Base-by-base conservation (phyloP, 1,140 invertebrate genomes). In the Cydia amplana region DNA sequence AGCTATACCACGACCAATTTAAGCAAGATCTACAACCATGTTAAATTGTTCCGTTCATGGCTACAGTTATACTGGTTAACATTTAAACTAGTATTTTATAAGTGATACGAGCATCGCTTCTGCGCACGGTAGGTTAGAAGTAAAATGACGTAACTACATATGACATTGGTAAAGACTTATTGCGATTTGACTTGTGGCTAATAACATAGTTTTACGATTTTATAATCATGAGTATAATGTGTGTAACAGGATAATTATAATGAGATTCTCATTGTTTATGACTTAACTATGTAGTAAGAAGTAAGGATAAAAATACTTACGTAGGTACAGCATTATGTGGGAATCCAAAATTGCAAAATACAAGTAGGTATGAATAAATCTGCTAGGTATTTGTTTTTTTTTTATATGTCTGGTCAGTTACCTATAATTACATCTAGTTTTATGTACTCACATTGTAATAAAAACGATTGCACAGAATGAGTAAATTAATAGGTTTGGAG, bases 231-330 rank as follows among this genome's bases (percentile, higher is more conserved):
- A 60, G 55, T 20, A 60, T 60, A 60, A 60, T 60, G 55, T 23
- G 20, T 60, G 18, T 60, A 60, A 60, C 55, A 60, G 55, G 18
- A 60, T 60, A 60, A 60, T 23, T 60, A 23, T 60, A 60, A 60
- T 23, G 55, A 60, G 55, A 60, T 60, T 60, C 55, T 60, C 55
- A 60, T 60, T 60, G 55, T 60, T 60, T 18, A 23, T 60, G 20
- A 51, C 4, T 23, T 23, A 46, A 46, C 43, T 16, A 40, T 40
- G 20, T 23, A 18, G 51, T 55, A 2, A 55, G n/a, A 7, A 20
- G 7, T 55, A 49, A 46, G 4, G 43, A 2, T 12, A 46, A 4
- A 43, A 40, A 40, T 40, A 40, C 5, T 32, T 51, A 51, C 18
- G 49, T 28, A 28, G 28, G 28, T 51, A 32, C 32, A 6, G 32